Evolutionary conservation across 2,888 invertebrate genomes (phyloP).

Genomic region (Pycnomerus fuliginosus): DNA sequence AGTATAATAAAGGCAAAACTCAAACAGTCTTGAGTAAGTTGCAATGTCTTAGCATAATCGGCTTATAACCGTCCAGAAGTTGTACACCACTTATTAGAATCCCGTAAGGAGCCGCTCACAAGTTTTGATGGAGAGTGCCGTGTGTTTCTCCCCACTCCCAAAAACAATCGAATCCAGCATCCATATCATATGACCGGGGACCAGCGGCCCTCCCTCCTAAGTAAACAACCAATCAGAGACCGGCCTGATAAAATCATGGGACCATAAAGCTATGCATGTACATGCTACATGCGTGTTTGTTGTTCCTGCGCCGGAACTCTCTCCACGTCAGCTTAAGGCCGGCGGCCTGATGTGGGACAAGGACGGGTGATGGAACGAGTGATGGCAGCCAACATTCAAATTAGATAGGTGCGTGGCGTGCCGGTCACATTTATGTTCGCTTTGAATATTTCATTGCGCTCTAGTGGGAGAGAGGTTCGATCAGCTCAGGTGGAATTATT

Average conservation of each 20-base stretch:
- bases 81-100: too few species aligned
- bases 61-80: constrained; percentile 39
- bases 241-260: constrained; percentile 54
- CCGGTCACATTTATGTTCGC: constrained; percentile 32
- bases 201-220: constrained; percentile 48
- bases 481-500: too few species aligned
- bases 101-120: not conserved
- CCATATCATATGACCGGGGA: constrained; percentile 41
- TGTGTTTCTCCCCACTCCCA: constrained; percentile 19
- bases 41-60: constrained; percentile 40
- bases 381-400: constrained; percentile 24
- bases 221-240: constrained; percentile 54
- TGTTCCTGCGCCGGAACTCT: constrained; percentile 17
- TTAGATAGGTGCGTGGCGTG: constrained; percentile 28
- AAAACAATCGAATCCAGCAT: constrained; percentile 43
- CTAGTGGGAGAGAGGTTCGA: too few species aligned
- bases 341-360: constrained; percentile 1
- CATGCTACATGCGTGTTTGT: constrained; percentile 48
- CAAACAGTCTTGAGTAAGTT: constrained; percentile 35
- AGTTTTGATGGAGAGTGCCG: not conserved
- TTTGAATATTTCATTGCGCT: constrained; percentile 40
- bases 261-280: constrained; percentile 53
- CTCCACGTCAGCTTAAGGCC: constrained; percentile 17
- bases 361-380: constrained; percentile 13
- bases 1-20: too few species aligned